Evolutionary conservation across 2,797 vertebrate genomes (phyloP), one percentile per base, ranked within the genome.

Genomic region (Linurgus olivaceus): DNA sequence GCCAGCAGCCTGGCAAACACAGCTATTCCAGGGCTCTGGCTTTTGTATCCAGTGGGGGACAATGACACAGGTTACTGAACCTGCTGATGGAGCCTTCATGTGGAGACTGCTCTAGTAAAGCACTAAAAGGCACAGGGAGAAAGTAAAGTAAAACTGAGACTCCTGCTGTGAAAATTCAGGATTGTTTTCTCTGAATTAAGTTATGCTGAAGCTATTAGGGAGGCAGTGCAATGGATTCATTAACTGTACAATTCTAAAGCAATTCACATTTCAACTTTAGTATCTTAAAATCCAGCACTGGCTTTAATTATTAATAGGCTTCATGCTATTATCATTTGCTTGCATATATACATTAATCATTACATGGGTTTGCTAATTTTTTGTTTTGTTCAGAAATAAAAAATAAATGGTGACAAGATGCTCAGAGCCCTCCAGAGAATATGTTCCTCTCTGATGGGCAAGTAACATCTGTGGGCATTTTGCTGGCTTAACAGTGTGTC

Each of bases 381-480:
- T 95, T 5, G 8, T 95, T 95, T 93, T 26, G 20, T 72, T 93
- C 47, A 71, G 51, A 96, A 93, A 90, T 93, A 96, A 95, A 93
- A 86, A 94, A 89, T 84, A 96, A 91, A 33, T 37, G 0, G 10
- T 75, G 82, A 90, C 87, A 94, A 92, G 77, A 83, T 93, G 92
- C 92, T 94, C 90, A 29, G 52, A 75, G 76, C 77, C 55, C 91
- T 93, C 96, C 67, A 71, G 95, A 95, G 88, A 94, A 48, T 95
- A 79, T 15, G 54, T 95, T 95, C 81, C 75, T 83, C 88, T 96
- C 95, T 96, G 95, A 97, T 94, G 95, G 96, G 95, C 94, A 96
- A 93, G 94, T 71, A 96, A 94, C 96, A 97, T 97, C 95, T 97
- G 95, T 37, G 83, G 94, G 79, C 96, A 95, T 96, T 96, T 96